A percentile compares a stretch with the other conserved stretches of the same genome.
Conservation (phyloP, 1,140 invertebrate species). For the Trachelipus rathkii region DNA sequence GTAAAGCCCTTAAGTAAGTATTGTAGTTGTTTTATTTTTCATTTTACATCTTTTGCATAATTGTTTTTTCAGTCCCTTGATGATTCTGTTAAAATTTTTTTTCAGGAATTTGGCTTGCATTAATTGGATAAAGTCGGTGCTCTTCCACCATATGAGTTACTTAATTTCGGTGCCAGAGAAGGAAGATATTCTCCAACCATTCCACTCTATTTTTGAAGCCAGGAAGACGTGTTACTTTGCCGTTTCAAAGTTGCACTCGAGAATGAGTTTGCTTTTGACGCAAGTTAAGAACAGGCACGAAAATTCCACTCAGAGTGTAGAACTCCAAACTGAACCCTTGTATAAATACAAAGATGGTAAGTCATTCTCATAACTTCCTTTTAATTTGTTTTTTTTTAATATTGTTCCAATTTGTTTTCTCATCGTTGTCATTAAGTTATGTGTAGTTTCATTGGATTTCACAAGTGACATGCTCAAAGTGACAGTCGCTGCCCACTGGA, state of each 20-base stretch:
- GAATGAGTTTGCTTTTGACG: background rate
- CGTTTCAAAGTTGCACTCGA: background rate
- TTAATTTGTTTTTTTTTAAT: too few species aligned
- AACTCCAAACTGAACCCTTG: background rate
- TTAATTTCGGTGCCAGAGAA: background rate
- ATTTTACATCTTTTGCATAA: too few species aligned
- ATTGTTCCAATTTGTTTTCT: too few species aligned
- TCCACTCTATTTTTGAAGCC: background rate
- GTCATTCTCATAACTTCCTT: too few species aligned
- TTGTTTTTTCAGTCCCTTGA: too few species aligned
- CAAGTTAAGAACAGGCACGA: background rate
- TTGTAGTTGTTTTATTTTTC: background rate
- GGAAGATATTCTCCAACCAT: background rate
- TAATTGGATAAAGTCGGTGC: background rate
- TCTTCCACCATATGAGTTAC: background rate
- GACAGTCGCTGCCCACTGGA: too few species aligned
- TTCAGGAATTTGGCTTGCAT: background rate
- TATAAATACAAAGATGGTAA: background rate
- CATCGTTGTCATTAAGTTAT: too few species aligned
- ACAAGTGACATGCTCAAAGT: too few species aligned
- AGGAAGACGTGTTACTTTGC: background rate
- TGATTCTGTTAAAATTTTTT: too few species aligned
- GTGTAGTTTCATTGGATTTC: too few species aligned
- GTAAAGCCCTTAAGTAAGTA: background rate
- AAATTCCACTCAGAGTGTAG: background rate